Evolutionary conservation across 2,888 invertebrate species (phyloP).

Genomic region (Chrysomela aeneicollis): DNA sequence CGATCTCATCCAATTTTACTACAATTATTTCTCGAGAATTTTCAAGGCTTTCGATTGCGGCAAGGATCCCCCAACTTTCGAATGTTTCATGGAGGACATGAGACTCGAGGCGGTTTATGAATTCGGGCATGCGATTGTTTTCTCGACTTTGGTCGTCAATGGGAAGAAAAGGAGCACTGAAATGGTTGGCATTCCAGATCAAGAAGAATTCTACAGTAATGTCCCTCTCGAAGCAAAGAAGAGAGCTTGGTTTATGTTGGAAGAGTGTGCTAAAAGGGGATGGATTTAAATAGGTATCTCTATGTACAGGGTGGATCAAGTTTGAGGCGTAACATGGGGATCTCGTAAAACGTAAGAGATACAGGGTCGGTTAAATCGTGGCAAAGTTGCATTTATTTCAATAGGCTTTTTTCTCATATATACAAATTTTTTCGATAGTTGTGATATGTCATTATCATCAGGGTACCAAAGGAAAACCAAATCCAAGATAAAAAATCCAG

Average conservation of each 20-base stretch:
- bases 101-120: constrained; percentile 54
- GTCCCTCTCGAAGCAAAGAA: constrained; percentile 37
- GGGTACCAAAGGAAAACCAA: no score
- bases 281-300: no score
- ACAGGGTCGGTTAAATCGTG: no score
- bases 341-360: no score
- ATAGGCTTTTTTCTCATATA: no score
- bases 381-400: no score
- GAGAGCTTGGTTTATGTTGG: constrained; percentile 40
- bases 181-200: constrained; percentile 50
- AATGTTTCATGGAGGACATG: constrained; percentile 57
- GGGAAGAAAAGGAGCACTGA: constrained; percentile 42
- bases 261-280: constrained; percentile 42
- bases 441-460: no score
- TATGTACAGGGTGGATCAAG: no score
- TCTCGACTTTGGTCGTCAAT: constrained; percentile 46
- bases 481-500: no score
- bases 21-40: constrained; percentile 58
- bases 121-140: constrained; percentile 59
- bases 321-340: no score
- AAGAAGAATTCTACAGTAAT: constrained; percentile 41
- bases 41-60: constrained; percentile 55
- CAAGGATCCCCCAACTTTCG: no score
- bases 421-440: no score
- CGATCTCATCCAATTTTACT: constrained; percentile 62